These are phyloP conservation scores for Ranitomeya variabilis DNA, from an alignment of 2,113 vertebrate species.

Conservation along the genomic window DNA sequence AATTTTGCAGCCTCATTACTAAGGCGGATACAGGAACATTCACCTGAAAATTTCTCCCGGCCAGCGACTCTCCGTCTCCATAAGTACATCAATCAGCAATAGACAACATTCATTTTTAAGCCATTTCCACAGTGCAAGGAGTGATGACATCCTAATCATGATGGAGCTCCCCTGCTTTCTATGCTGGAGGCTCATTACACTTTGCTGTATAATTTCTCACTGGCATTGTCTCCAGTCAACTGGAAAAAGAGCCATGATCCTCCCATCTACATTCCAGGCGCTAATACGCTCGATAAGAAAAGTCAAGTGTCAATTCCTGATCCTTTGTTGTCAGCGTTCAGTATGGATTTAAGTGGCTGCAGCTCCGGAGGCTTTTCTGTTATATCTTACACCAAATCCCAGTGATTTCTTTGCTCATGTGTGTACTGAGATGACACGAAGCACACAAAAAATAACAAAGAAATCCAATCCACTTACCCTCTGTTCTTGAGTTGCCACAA, in stretches of 20 bases:
- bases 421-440: neutral
- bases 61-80: conserved; percentile 11
- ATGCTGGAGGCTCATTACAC: conserved; percentile 27
- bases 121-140: conserved; percentile 21
- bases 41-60: conserved; percentile 29
- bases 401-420: neutral
- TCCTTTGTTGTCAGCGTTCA: neutral
- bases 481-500: conserved; percentile 97
- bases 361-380: conserved; percentile 4
- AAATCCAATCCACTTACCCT: conserved; percentile 75
- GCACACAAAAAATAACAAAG: neutral
- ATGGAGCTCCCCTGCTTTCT: conserved; percentile 13
- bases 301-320: conserved; percentile 4
- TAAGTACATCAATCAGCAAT: conserved; percentile 43
- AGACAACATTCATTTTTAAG: conserved; percentile 29
- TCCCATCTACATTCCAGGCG: neutral
- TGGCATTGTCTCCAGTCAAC: neutral
- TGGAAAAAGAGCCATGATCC: conserved; percentile 26
- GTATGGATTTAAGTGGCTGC: neutral
- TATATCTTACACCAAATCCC: conserved; percentile 1
- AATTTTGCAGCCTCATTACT: conserved; percentile 44
- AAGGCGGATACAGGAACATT: conserved; percentile 28
- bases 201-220: conserved; percentile 9
- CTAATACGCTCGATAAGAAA: conserved; percentile 16
- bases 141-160: conserved; percentile 37